These are phyloP conservation scores for Apostichopus japonicus DNA, from an alignment of 35 echinoderm and acorn worm genomes.

Conservation along the genomic window DNA sequence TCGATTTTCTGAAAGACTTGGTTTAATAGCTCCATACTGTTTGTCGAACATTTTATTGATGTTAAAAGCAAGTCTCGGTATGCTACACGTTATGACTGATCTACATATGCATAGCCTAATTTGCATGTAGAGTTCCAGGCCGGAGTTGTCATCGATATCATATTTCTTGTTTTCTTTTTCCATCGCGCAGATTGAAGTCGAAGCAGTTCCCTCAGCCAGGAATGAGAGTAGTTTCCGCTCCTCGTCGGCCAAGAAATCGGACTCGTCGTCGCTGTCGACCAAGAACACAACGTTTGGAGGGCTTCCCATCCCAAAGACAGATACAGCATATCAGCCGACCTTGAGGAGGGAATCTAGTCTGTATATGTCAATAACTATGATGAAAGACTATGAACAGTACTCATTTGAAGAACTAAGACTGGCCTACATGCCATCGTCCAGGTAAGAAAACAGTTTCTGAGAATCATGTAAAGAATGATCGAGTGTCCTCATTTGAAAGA, in stretches of 20 bases:
- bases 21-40: no score
- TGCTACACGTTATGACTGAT: no score
- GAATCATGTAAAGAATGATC: neutral
- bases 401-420: conserved; percentile 97
- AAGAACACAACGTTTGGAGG: conserved; percentile 94
- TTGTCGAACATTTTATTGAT: no score
- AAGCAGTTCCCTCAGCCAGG: conserved; percentile 88
- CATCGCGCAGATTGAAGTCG: conserved; percentile 78
- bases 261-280: conserved; percentile 21
- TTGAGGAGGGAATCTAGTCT: conserved; percentile 72
- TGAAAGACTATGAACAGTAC: conserved; percentile 98
- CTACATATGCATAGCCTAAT: no score
- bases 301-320: conserved; percentile 70
- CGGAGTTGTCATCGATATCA: no score
- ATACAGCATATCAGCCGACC: conserved; percentile 78
- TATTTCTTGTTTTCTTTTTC: neutral
- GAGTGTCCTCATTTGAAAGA: neutral
- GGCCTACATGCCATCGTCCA: conserved; percentile 84
- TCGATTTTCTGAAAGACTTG: no score
- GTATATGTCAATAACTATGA: conserved; percentile 97
- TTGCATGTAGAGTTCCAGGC: no score
- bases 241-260: conserved; percentile 37
- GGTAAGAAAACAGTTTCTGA: conserved; percentile 43
- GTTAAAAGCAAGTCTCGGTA: no score
- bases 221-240: conserved; percentile 66